Evolutionary conservation across 92 coral and sea anemone species (phyloP).

Genomic region (Parazoanthus darwini): DNA sequence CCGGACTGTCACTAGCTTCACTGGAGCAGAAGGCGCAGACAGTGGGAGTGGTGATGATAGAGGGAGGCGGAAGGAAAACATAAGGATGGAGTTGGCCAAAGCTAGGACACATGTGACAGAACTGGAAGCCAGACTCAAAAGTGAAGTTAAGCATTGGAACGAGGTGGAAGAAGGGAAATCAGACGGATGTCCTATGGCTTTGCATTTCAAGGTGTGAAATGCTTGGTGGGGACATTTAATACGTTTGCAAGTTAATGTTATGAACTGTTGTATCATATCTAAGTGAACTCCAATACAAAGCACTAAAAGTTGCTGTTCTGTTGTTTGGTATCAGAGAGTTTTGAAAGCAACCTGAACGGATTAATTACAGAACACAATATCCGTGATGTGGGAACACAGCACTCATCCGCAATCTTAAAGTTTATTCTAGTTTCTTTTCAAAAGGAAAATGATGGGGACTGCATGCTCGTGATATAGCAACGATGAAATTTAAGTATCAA

Average conservation of each 20-base stretch:
- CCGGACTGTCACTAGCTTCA: conserved; percentile 57
- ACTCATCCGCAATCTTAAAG: too few relatives aligned
- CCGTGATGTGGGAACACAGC: too few relatives aligned
- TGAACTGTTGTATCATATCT: background rate
- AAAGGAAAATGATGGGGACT: too few relatives aligned
- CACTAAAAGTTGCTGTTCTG: too few relatives aligned
- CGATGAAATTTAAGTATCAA: too few relatives aligned
- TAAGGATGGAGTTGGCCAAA: conserved; percentile 83
- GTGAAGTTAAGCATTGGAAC: conserved; percentile 61
- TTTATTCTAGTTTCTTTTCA: too few relatives aligned
- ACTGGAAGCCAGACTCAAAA: conserved; percentile 77
- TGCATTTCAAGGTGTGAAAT: conserved; percentile 78
- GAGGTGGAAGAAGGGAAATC: conserved; percentile 38
- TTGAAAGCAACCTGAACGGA: too few relatives aligned
- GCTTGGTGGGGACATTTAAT: background rate
- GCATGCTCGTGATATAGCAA: too few relatives aligned
- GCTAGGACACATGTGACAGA: conserved; percentile 82
- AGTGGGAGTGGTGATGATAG: conserved; percentile 23
- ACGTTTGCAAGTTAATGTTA: background rate
- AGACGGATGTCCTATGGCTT: conserved; percentile 67
- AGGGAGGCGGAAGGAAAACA: conserved; percentile 66
- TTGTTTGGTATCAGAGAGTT: too few relatives aligned
- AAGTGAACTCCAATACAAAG: background rate
- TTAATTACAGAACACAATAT: too few relatives aligned
- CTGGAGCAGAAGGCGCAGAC: conserved; percentile 20